Evolutionary conservation across 2,888 invertebrate species (phyloP).

Genomic region (Rotaria magnacalcarata): DNA sequence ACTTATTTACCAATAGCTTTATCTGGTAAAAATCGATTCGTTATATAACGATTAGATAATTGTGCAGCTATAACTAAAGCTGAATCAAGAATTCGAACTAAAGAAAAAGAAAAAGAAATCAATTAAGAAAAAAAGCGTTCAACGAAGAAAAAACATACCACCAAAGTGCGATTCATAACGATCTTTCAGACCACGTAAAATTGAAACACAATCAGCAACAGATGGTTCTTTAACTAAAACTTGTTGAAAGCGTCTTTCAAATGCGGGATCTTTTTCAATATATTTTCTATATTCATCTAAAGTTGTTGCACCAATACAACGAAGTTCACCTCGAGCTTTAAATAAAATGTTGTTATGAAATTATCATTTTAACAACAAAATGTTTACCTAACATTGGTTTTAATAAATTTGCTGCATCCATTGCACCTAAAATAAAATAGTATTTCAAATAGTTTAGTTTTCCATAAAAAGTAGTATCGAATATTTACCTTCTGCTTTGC

Average conservation of each 20-base stretch:
- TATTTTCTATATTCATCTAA: constrained; percentile 49
- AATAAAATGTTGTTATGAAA: neutral
- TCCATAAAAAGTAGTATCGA: too few relatives aligned
- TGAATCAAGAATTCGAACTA: constrained; percentile 47
- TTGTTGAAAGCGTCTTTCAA: constrained; percentile 49
- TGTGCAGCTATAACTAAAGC: constrained; percentile 48
- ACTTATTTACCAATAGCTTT: constrained; percentile 49
- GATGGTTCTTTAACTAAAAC: constrained; percentile 47
- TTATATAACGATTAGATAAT: constrained; percentile 50
- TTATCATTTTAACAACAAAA: neutral
- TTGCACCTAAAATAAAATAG: constrained; percentile 44
- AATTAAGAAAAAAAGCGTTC: neutral
- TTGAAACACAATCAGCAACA: constrained; percentile 48
- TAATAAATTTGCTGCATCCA: constrained; percentile 50
- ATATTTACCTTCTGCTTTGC: constrained; percentile 41
- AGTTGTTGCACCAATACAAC: constrained; percentile 50
- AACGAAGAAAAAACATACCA: neutral
- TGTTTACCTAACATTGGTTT: constrained; percentile 49
- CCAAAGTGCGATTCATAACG: constrained; percentile 45
- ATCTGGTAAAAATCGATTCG: constrained; percentile 50
- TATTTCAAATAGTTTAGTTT: neutral
- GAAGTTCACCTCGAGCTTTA: constrained; percentile 49
- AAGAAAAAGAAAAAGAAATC: neutral
- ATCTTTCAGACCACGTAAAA: constrained; percentile 47
- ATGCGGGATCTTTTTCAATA: constrained; percentile 50